Evolutionary conservation across 2,888 invertebrate species (phyloP).

Genomic region (Tholera decimalis): DNA sequence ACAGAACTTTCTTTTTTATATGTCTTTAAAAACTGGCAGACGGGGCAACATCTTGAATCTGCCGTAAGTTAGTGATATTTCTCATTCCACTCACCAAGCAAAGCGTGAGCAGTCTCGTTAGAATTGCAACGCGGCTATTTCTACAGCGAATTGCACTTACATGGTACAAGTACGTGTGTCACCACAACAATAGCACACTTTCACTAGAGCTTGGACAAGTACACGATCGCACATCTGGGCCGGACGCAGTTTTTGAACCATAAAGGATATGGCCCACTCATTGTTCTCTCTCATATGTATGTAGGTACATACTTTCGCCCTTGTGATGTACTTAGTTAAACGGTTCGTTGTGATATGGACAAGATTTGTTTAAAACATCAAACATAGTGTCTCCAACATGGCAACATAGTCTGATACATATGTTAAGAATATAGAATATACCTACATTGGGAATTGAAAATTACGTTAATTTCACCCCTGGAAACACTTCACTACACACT

Average conservation of each 20-base stretch:
- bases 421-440: no score
- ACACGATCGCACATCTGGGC: conserved; percentile 79
- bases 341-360: conserved; percentile 30
- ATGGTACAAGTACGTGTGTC: conserved; percentile 64
- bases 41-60: no score
- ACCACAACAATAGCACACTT: conserved; percentile 78
- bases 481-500: no score
- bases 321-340: conserved; percentile 63
- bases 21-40: no score
- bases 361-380: conserved; percentile 20
- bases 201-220: conserved; percentile 73
- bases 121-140: conserved; percentile 22
- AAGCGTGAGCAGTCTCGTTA: conserved; percentile 36
- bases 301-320: conserved; percentile 68
- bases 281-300: conserved; percentile 84
- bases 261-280: conserved; percentile 83
- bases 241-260: conserved; percentile 88
- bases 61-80: neutral
- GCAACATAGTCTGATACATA: no score
- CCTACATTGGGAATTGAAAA: no score
- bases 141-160: conserved; percentile 61
- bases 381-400: no score
- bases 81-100: conserved; percentile 9
- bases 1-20: no score
- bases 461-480: no score